Evolutionary conservation across 2,797 vertebrate species (phyloP).

Genomic region (Okamejei kenojei): DNA sequence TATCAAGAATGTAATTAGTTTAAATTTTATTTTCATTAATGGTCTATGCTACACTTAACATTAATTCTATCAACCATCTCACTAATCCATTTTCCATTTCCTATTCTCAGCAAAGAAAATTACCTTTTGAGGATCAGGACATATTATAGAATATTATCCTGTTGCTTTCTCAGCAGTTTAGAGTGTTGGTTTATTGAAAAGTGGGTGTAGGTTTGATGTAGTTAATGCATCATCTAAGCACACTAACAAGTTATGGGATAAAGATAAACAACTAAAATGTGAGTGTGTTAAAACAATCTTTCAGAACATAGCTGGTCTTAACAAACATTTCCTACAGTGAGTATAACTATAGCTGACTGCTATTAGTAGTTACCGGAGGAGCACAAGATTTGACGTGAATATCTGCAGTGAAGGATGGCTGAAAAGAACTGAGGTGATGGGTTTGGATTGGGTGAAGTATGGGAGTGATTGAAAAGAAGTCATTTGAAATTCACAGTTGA

Average conservation of each 20-base stretch:
- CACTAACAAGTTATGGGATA: not conserved
- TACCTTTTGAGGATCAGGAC: too few relatives aligned
- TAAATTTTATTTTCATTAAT: not conserved
- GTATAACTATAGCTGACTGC: slow-evolving; percentile 52
- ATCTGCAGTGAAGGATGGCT: slow-evolving; percentile 51
- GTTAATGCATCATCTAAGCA: not conserved
- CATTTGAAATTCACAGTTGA: slow-evolving; percentile 59
- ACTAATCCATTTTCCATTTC: not conserved
- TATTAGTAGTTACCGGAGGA: slow-evolving; percentile 49
- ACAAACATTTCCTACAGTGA: slow-evolving; percentile 54
- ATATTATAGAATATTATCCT: not conserved
- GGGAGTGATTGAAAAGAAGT: slow-evolving; percentile 55
- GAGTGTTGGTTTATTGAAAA: not conserved
- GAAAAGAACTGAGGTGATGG: slow-evolving; percentile 50
- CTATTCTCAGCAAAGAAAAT: not conserved
- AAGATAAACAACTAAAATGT: not conserved
- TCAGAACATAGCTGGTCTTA: not conserved
- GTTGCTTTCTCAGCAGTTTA: not conserved
- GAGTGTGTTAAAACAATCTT: not conserved
- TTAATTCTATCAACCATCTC: too few relatives aligned
- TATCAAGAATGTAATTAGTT: not conserved
- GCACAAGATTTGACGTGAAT: slow-evolving; percentile 52
- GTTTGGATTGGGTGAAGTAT: slow-evolving; percentile 49
- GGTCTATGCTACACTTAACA: not conserved
- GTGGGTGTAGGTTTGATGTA: not conserved